Evolutionary conservation across 2,797 vertebrate species (phyloP).

Genomic region (Macropus fuliginosus): DNA sequence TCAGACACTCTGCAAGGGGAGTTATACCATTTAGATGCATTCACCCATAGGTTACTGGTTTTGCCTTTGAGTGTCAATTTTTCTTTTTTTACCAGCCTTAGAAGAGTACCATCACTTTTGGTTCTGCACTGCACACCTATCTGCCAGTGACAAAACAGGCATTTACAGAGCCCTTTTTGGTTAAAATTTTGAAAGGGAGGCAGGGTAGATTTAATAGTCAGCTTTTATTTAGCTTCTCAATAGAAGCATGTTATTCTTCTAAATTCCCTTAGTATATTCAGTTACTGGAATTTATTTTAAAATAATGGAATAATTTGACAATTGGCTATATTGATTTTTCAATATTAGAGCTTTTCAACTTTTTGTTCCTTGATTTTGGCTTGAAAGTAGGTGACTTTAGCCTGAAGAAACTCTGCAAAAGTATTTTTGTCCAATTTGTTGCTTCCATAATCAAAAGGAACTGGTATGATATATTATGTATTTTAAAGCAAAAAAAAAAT

Average conservation of each 20-base stretch:
- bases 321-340: background rate
- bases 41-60: background rate
- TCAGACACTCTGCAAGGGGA: background rate
- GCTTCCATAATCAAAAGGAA: constrained; percentile 26
- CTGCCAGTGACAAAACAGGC: background rate
- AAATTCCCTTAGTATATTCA: constrained; percentile 48
- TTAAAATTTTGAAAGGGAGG: constrained; percentile 47
- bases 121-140: background rate
- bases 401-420: constrained; percentile 48
- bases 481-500: background rate
- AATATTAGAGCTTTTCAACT: constrained; percentile 37
- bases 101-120: background rate
- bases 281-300: constrained; percentile 47
- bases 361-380: constrained; percentile 49
- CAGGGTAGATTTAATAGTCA: constrained; percentile 23
- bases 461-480: constrained; percentile 39
- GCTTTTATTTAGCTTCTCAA: constrained; percentile 61
- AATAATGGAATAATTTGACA: constrained; percentile 12
- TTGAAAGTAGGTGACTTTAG: constrained; percentile 24
- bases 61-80: background rate
- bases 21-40: background rate
- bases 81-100: background rate
- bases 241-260: constrained; percentile 31
- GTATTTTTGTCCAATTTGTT: constrained; percentile 24
- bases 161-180: background rate